Conservation (phyloP, 2,113 vertebrate species). For the Zeus faber region DNA sequence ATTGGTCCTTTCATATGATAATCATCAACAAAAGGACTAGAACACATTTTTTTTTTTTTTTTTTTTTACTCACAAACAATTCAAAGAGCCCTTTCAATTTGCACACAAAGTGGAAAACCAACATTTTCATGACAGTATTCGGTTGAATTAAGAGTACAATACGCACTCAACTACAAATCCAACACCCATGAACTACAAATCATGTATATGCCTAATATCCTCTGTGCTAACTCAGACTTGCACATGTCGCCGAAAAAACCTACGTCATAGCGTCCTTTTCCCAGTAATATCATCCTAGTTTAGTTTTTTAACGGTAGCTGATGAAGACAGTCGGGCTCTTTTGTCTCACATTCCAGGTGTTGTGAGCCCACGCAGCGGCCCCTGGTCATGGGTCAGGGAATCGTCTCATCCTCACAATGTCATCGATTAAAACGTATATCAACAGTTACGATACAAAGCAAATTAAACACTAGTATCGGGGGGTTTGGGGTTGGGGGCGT, state of each 20-base stretch:
- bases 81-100: constrained; percentile 82
- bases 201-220: constrained; percentile 32
- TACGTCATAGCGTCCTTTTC: constrained; percentile 22
- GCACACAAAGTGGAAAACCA: constrained; percentile 78
- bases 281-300: constrained; percentile 17
- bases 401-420: constrained; percentile 7
- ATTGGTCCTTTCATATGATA: constrained; percentile 73
- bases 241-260: constrained; percentile 49
- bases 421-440: constrained; percentile 6
- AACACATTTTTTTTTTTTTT: constrained; percentile 63
- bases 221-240: constrained; percentile 42
- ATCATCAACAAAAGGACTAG: constrained; percentile 69
- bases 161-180: constrained; percentile 57
- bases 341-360: constrained; percentile 20
- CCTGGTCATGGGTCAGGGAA: constrained; percentile 15
- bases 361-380: constrained; percentile 26
- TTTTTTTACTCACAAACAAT: constrained; percentile 69
- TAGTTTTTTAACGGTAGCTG: constrained; percentile 18
- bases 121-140: constrained; percentile 73
- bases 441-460: constrained; percentile 7
- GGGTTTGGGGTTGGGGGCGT: no score
- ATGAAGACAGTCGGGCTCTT: background rate
- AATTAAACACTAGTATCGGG: constrained; percentile 9
- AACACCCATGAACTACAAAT: constrained; percentile 53
- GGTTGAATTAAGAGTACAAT: constrained; percentile 66